Evolutionary conservation across 1,140 invertebrate genomes (phyloP), one percentile per base, ranked within the genome.

Genomic region (Pissodes strobi): DNA sequence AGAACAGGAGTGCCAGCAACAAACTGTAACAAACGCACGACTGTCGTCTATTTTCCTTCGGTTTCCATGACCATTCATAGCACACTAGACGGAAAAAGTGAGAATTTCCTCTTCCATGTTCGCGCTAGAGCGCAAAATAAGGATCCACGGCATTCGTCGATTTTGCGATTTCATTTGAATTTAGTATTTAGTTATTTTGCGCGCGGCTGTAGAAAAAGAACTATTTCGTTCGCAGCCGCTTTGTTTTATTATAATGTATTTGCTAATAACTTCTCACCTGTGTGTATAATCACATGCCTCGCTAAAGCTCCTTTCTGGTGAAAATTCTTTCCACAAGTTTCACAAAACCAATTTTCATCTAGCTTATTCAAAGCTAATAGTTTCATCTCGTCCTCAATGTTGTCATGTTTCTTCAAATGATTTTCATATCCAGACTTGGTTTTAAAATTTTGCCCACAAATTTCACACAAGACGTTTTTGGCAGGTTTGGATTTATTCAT

Each of bases 241-340:
- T 18, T 56, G 13, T 41, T 41, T 41, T 6, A 8, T 13, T 41
- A 41, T n/a, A 41, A 13, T 17, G 13, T 5, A 41, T 41, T 4
- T 41, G 5, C 13, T 41, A 5, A 41, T 19, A 46, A 27, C n/a
- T 66, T 62, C 46, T 52, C 65, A 83, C 82, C 79, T 85, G 86
- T 88, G 72, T 89, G 87, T 56, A 88, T 86, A 10, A 85, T 83
- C 68, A 87, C 79, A 71, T 89, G 87, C 69, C 87, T 81, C 69
- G 83, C 81, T 19, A 89, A 74, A 2, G 85, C 85, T 2, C 82
- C 83, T 76, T 89, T 89, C 57, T 88, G 87, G 1, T 86, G 87
- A 69, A 90, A 90, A 62, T 83, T 81, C 76, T 93, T 93, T n/a
- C 86, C 85, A 75, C 91, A 93, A 73, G 87, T 84, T 53, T 82